These are phyloP conservation scores for Willisornis vidua DNA, from an alignment of 2,113 vertebrate genomes.

Conservation along the genomic window DNA sequence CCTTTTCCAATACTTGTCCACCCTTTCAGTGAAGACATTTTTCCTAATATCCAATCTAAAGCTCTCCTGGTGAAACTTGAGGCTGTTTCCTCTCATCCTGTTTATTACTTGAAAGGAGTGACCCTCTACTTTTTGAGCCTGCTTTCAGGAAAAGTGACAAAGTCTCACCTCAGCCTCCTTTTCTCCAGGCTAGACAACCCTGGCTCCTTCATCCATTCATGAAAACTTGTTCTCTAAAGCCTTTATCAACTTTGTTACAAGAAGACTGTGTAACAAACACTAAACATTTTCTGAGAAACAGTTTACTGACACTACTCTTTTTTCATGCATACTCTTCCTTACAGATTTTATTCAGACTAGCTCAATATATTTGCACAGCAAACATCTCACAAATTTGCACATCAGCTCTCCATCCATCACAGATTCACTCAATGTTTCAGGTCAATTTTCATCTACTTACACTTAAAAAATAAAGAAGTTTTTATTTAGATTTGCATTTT, in stretches of 20 bases:
- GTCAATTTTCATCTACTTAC: not conserved
- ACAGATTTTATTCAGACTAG: not conserved
- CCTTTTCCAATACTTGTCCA: not conserved
- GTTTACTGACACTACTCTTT: not conserved
- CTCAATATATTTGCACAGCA: not conserved
- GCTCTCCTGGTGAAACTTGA: not conserved
- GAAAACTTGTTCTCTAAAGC: not conserved
- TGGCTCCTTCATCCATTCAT: not conserved
- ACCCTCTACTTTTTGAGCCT: not conserved
- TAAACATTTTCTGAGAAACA: not conserved
- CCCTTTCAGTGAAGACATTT: not conserved
- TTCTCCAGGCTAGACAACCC: not conserved
- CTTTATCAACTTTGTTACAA: not conserved
- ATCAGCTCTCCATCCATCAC: not conserved
- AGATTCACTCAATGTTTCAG: not conserved
- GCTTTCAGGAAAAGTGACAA: not conserved
- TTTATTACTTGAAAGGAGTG: not conserved
- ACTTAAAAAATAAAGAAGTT: not conserved
- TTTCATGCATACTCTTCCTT: not conserved
- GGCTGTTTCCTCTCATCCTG: not conserved
- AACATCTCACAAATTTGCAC: not conserved
- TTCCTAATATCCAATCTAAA: not conserved
- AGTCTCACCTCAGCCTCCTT: not conserved
- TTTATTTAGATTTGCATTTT: not conserved
- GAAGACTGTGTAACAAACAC: not conserved